Base-by-base conservation (phyloP, 2,113 vertebrate genomes). In the Platysternon megacephalum region DNA sequence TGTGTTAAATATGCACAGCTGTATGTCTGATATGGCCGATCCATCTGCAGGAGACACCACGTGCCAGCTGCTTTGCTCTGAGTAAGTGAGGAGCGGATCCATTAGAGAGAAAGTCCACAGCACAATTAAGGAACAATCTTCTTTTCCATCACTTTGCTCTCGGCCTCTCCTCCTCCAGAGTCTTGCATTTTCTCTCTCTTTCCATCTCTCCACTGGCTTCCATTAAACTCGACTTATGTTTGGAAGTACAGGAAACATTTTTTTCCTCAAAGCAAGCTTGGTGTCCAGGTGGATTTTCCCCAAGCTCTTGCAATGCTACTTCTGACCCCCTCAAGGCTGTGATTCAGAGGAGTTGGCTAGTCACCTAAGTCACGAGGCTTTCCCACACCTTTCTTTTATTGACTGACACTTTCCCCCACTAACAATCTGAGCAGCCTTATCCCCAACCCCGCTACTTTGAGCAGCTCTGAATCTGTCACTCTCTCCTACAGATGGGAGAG, bases 1-100 rank as follows among this genome's bases (percentile, higher is more conserved):
- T 97, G 96, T 96, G 95, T 95, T 97, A 97, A 97, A 96, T 98
- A 95, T 96, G 95, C 95, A 93, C 97, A 98, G 96, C 96, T 97
- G 97, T 93, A 93, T 1, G 65, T 94, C 95, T 97, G 96, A 97
- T 96, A 95, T 49, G 76, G 88, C 96, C 93, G 97, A 94, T 97
- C 93, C 96, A 96, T 97, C 96, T 96, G 93, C 92, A 93, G 82
- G 91, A 83, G 87, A 94, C 86, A 95, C 88, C 88, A 78, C 1
- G 49, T 94, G 89, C 89, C 93, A 95, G 95, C 92, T 95, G 96
- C 90, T 91, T 93, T 84, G 79, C 82, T 91, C 1, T 4, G 56
- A 82, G 74, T 89, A 91, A 85, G 17, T 1, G 2, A 97, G 91
- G 92, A 97, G 96, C 82, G 46, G 97, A 96, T 88, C 92, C 81